Evolutionary conservation across 2,888 invertebrate genomes (phyloP).

Genomic region (Volucella zonaria): DNA sequence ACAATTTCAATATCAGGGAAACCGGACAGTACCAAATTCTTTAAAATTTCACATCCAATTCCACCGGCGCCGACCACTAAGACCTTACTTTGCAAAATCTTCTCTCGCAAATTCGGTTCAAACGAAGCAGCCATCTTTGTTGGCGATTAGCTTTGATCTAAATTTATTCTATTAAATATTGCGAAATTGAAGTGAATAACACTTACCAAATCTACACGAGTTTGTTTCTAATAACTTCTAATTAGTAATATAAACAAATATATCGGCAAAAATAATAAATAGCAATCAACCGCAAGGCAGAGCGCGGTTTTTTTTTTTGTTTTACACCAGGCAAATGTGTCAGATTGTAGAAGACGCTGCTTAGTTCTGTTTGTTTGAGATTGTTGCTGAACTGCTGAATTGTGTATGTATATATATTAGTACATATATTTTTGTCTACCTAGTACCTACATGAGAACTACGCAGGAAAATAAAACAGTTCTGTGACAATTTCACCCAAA

Average conservation of each 20-base stretch:
- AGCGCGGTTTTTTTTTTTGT: slow-evolving; percentile 50
- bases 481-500: too few species aligned
- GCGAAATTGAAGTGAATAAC: not conserved
- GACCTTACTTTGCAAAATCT: slow-evolving; percentile 88
- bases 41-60: slow-evolving; percentile 99
- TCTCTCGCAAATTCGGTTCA: slow-evolving; percentile 86
- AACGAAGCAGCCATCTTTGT: slow-evolving; percentile 87
- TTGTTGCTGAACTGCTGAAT: slow-evolving; percentile 14
- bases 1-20: slow-evolving; percentile 97
- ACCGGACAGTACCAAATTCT: slow-evolving; percentile 97
- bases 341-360: slow-evolving; percentile 48
- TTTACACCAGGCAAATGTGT: slow-evolving; percentile 6
- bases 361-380: slow-evolving; percentile 42
- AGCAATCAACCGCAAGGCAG: not conserved
- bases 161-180: not conserved
- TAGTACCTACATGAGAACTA: too few species aligned
- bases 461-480: too few species aligned
- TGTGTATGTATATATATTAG: not conserved
- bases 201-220: not conserved
- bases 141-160: not conserved
- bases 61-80: slow-evolving; percentile 98
- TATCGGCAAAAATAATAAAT: slow-evolving; percentile 14
- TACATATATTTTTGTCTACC: too few species aligned
- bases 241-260: not conserved
- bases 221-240: not conserved